phyloP scores from a whole-genome alignment of 2,113 vertebrate genomes.

The Scomber colias region DNA sequence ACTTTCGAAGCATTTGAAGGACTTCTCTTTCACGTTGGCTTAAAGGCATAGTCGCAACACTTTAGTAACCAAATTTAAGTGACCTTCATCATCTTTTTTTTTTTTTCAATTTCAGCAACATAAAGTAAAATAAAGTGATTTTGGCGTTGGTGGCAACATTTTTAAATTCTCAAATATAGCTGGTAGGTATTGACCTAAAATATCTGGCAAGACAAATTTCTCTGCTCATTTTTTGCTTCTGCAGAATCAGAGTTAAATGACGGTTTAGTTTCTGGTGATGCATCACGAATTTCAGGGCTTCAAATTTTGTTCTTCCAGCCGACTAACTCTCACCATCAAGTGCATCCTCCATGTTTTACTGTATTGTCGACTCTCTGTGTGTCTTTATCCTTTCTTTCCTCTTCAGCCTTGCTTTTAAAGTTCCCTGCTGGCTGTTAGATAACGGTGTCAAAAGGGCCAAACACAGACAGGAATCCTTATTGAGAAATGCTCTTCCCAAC shows the following conservation, averaged over 20 bases:
- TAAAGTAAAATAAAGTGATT: too few species aligned
- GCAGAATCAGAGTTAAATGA: background rate
- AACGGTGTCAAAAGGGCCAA: conserved; percentile 6
- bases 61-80: too few species aligned
- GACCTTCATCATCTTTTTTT: too few species aligned
- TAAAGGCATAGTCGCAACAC: too few species aligned
- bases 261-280: background rate
- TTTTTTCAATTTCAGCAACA: too few species aligned
- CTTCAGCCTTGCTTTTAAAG: background rate
- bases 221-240: background rate
- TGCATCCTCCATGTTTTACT: background rate
- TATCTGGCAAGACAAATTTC: background rate
- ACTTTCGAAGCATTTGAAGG: too few species aligned
- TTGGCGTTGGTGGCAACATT: too few species aligned
- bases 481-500: background rate
- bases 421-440: conserved; percentile 5
- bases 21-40: too few species aligned
- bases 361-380: background rate
- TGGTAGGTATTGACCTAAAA: too few species aligned
- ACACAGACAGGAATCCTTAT: conserved; percentile 5
- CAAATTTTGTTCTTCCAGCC: background rate
- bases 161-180: too few species aligned
- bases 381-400: background rate
- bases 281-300: background rate
- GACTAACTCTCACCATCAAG: background rate